Evolutionary conservation across 2,888 invertebrate species (phyloP).

Genomic region (Noctuana brunneofusca): DNA sequence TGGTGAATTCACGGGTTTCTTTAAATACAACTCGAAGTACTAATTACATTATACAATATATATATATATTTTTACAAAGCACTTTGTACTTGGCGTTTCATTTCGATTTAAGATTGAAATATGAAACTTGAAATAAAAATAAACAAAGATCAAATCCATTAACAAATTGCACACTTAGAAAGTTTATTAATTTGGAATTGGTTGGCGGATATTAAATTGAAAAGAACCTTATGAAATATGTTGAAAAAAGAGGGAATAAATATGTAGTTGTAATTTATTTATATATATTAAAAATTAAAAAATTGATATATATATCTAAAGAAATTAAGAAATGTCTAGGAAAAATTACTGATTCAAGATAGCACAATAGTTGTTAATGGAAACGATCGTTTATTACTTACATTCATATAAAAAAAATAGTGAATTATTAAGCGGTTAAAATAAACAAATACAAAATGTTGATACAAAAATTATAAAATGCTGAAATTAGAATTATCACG

Average conservation of each 20-base stretch:
- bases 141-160: constrained; percentile 25
- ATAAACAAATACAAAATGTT: constrained; percentile 32
- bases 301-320: no score
- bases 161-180: constrained; percentile 12
- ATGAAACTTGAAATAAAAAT: constrained; percentile 32
- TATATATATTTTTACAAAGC: constrained; percentile 70
- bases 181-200: no score
- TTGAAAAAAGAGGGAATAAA: neutral
- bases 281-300: neutral
- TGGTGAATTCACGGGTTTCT: constrained; percentile 71
- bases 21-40: constrained; percentile 66
- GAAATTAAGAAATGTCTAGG: neutral
- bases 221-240: neutral
- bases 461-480: constrained; percentile 33
- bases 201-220: no score
- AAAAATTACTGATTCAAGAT: neutral
- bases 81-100: constrained; percentile 77
- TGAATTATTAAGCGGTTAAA: constrained; percentile 25
- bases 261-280: neutral
- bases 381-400: constrained; percentile 15
- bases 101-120: constrained; percentile 42
- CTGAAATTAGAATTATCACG: constrained; percentile 34
- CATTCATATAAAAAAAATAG: constrained; percentile 14
- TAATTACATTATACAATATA: constrained; percentile 44
- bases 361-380: neutral